Evolutionary conservation across 1,140 invertebrate genomes (phyloP).

Genomic region (Pachyrhynchus sulphureomaculatus): DNA sequence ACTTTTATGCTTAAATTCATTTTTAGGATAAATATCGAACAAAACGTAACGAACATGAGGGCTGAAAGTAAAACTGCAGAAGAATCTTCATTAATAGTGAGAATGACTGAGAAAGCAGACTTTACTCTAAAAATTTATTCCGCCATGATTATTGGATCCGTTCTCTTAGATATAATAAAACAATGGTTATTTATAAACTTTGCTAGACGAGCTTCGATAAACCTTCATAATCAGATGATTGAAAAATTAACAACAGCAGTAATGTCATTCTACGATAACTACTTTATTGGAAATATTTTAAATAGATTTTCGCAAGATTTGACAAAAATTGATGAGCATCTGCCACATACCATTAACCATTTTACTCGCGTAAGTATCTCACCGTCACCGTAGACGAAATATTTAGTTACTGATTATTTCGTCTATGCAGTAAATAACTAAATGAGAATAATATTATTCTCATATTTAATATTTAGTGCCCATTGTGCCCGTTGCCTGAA

Average conservation of each 20-base stretch:
- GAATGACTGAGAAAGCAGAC: background rate
- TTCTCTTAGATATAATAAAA: conserved; percentile 58
- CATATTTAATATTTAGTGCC: too few relatives aligned
- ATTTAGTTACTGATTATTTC: too few relatives aligned
- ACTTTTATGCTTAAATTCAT: too few relatives aligned
- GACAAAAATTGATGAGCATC: conserved; percentile 64
- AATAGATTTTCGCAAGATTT: conserved; percentile 68
- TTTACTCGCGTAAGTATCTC: conserved; percentile 25
- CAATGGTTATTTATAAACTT: conserved; percentile 27
- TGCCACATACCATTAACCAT: conserved; percentile 53
- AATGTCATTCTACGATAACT: conserved; percentile 67
- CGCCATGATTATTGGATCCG: conserved; percentile 13
- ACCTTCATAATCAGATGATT: conserved; percentile 69
- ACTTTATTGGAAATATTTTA: conserved; percentile 56
- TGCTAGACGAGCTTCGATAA: conserved; percentile 61
- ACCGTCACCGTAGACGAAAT: too few relatives aligned
- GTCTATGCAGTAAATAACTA: too few relatives aligned
- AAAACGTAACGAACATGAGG: conserved; percentile 21
- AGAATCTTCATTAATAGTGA: background rate
- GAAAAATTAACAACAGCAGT: conserved; percentile 60
- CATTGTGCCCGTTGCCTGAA: too few relatives aligned
- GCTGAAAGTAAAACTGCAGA: background rate
- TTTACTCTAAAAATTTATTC: conserved; percentile 19
- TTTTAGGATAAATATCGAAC: conserved; percentile 29
- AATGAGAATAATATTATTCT: too few relatives aligned